Evolutionary conservation across 1,140 invertebrate genomes (phyloP).

Genomic region (Cotesia typhae): DNA sequence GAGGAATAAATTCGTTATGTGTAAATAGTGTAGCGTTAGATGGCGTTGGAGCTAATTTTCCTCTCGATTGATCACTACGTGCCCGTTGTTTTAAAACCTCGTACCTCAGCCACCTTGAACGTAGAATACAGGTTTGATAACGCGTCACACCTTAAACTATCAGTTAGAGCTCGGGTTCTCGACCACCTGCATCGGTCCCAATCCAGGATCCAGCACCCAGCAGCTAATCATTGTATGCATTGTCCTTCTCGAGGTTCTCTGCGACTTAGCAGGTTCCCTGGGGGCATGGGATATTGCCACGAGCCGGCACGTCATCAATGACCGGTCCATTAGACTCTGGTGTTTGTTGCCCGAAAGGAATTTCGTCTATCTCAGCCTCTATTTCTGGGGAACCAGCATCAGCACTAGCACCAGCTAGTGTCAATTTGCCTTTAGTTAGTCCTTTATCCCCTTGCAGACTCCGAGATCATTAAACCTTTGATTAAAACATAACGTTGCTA

Average conservation of each 20-base stretch:
- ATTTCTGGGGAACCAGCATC: neutral
- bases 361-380: slow-evolving; percentile 18
- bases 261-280: too few species aligned
- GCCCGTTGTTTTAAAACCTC: slow-evolving; percentile 29
- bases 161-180: neutral
- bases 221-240: slow-evolving; percentile 53
- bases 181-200: slow-evolving; percentile 27
- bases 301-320: slow-evolving; percentile 32
- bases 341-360: slow-evolving; percentile 43
- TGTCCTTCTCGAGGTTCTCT: slow-evolving; percentile 31
- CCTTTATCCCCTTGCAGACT: too few species aligned
- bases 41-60: slow-evolving; percentile 33
- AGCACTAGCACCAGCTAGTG: too few species aligned
- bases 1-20: neutral
- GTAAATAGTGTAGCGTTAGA: neutral
- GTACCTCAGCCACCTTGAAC: neutral
- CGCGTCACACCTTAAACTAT: slow-evolving; percentile 27
- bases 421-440: too few species aligned
- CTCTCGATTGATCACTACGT: slow-evolving; percentile 31
- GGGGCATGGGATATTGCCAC: slow-evolving; percentile 1
- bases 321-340: slow-evolving; percentile 49
- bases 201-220: slow-evolving; percentile 31
- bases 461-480: too few species aligned
- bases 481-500: too few species aligned
- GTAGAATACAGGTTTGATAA: slow-evolving; percentile 27